Base-by-base conservation (phyloP, 2,113 vertebrate genomes). In the Tonatia bakeri region DNA sequence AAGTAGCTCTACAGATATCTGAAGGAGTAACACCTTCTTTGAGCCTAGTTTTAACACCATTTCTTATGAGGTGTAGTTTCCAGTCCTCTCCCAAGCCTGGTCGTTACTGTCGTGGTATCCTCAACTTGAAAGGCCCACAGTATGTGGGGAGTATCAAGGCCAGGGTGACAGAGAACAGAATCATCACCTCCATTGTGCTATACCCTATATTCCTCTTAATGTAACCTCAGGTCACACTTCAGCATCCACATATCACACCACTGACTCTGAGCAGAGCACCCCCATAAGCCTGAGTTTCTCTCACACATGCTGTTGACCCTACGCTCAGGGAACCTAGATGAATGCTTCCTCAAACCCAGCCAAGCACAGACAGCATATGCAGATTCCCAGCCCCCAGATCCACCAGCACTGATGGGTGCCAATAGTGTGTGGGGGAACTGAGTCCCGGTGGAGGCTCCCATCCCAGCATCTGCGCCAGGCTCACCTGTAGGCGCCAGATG, bases 401-500 rank as follows among this genome's bases (percentile, higher is more conserved):
- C 38, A 33, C 26, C 0, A 3, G 52, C 10, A 10, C 72, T 72
- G 59, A 70, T 13, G 11, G 26, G 3, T 31, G 19, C 15, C 56
- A 59, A 13, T 33, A 47, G 36, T 4, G 0, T 3, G 59, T 50
- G 40, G 61, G 61, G 52, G 64, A 64, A 19, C 61, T 1, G 5
- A 83, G 72, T 65, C 81, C 81, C 50, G 0, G 0, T 0, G 26
- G 43, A n/a, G 16, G 33, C 12, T 15, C 12, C 38, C 4, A 0
- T 6, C 13, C 17, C 24, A 0, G 38, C 26, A 20, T 22, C 54
- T 33, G 65, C 17, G 20, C 64, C 87, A 70, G 56, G 97, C 98
- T 31, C 94, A 99, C 99, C 98, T 99, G 99, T 6, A 99, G 98
- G 28, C 98, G 98, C 99, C 99, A 99, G 96, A 99, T 99, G 47